phyloP scores from a whole-genome alignment of 2,113 vertebrate species.

The Herpetotheres cachinnans region DNA sequence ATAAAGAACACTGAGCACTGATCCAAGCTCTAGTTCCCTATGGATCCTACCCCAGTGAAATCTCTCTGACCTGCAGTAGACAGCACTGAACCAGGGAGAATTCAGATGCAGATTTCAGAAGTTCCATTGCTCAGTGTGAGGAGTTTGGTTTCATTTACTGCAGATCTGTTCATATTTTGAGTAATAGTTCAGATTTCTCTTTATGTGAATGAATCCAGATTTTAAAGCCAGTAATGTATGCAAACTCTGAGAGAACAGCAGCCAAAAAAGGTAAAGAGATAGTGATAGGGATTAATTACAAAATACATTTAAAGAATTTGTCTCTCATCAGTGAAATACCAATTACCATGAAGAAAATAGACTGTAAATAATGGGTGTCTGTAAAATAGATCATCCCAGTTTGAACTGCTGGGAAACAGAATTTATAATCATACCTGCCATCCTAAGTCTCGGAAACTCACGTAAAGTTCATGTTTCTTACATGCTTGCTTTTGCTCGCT shows the following conservation, averaged over 20 bases:
- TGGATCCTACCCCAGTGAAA: neutral
- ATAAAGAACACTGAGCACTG: neutral
- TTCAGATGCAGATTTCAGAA: neutral
- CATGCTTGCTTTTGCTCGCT: slow-evolving; percentile 98
- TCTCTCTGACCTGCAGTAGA: neutral
- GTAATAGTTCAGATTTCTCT: neutral
- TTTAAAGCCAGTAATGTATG: neutral
- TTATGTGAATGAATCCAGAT: neutral
- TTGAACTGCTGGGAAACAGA: neutral
- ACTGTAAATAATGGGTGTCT: neutral
- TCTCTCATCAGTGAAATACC: neutral
- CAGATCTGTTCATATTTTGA: neutral
- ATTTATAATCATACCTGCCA: slow-evolving; percentile 87
- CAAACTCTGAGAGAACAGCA: neutral
- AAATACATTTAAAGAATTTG: neutral
- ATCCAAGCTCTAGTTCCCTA: neutral
- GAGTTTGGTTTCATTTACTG: neutral
- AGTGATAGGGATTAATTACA: neutral
- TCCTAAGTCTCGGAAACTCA: slow-evolving; percentile 95
- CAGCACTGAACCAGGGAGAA: neutral
- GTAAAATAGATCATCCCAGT: neutral
- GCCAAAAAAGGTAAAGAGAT: neutral
- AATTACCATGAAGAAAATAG: neutral
- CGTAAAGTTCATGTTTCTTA: slow-evolving; percentile 98
- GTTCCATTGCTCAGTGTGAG: neutral